These are phyloP conservation scores for Siniperca scherzeri DNA, from an alignment of 2,797 vertebrate genomes.

Conservation along the genomic window DNA sequence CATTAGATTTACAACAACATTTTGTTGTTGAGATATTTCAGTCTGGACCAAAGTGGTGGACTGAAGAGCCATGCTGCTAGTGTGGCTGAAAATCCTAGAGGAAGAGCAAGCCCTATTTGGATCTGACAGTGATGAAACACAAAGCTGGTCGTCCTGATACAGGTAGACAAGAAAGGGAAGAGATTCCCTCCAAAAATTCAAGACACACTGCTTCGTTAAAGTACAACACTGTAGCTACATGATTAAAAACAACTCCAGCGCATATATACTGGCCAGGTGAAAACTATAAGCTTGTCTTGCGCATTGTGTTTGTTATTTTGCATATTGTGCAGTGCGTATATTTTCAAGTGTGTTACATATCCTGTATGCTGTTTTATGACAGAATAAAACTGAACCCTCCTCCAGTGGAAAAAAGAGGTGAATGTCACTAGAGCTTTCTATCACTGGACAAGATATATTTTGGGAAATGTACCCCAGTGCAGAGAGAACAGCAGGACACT, in stretches of 20 bases:
- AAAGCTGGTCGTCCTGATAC: not conserved
- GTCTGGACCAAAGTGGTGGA: not conserved
- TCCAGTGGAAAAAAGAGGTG: conserved; percentile 9
- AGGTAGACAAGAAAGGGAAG: not conserved
- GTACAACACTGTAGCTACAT: not conserved
- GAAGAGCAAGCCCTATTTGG: not conserved
- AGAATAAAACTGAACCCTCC: conserved; percentile 11
- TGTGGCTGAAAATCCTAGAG: too few relatives aligned
- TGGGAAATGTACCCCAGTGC: conserved; percentile 11
- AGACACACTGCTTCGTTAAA: not conserved
- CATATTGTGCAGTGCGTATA: not conserved
- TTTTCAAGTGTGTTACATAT: not conserved
- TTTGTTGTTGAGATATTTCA: too few relatives aligned
- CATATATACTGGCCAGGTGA: not conserved
- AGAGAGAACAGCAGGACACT: conserved; percentile 16
- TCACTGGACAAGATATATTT: conserved; percentile 27
- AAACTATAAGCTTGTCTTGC: not conserved
- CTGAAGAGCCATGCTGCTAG: not conserved
- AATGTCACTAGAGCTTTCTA: conserved; percentile 22
- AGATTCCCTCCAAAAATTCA: not conserved
- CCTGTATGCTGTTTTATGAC: not conserved
- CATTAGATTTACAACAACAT: not conserved
- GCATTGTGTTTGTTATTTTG: not conserved
- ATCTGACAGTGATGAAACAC: not conserved
- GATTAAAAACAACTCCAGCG: not conserved